Conservation (phyloP, 1,140 invertebrate genomes). For the Drosophila paulistorum region DNA sequence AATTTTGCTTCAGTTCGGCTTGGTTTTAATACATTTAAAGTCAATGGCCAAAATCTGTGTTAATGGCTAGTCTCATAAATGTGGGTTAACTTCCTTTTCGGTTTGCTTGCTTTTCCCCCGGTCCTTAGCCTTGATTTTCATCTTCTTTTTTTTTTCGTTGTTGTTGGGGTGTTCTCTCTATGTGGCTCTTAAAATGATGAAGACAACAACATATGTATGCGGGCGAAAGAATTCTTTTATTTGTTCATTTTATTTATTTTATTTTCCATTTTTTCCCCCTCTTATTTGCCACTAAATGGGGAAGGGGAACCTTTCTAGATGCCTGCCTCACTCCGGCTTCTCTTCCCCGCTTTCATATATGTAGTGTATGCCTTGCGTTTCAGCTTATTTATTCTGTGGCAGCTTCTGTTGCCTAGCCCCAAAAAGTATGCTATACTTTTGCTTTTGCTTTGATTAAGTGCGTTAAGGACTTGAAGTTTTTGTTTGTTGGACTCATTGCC, state of each 20-base stretch:
- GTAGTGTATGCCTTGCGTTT: background rate
- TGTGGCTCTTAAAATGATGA: background rate
- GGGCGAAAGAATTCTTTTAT: conserved; percentile 9
- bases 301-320: background rate
- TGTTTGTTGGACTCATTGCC: conserved; percentile 4
- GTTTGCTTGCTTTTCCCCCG: background rate
- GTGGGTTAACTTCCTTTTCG: conserved; percentile 9
- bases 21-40: conserved; percentile 6
- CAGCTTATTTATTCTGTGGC: conserved; percentile 12
- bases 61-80: conserved; percentile 13
- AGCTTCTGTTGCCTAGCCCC: conserved; percentile 2
- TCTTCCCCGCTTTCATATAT: background rate
- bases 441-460: conserved; percentile 11
- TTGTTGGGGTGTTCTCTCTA: too few relatives aligned
- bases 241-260: conserved; percentile 18
- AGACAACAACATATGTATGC: conserved; percentile 10
- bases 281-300: too few relatives aligned
- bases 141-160: conserved; percentile 2
- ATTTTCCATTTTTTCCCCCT: background rate
- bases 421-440: conserved; percentile 1
- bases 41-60: conserved; percentile 6
- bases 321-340: background rate
- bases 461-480: conserved; percentile 14
- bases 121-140: background rate
- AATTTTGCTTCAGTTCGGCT: background rate